Conservation (phyloP, 2,888 invertebrate genomes). For the Diachrysia chrysitis region DNA sequence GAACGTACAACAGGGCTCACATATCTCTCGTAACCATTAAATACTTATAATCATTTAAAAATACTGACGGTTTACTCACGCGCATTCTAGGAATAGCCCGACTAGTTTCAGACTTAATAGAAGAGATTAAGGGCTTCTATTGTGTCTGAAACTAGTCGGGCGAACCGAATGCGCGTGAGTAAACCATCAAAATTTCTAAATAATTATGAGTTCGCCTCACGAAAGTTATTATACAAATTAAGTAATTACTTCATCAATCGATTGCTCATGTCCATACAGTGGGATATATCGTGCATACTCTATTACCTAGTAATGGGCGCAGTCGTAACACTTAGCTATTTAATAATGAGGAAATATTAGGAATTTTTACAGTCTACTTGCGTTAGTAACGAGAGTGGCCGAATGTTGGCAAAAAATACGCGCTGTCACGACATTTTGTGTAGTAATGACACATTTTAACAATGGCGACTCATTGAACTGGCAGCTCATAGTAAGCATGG, state of each 20-base stretch:
- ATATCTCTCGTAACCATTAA: too few relatives aligned
- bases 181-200: too few relatives aligned
- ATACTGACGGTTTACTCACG: too few relatives aligned
- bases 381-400: slow-evolving; percentile 64
- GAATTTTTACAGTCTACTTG: slow-evolving; percentile 79
- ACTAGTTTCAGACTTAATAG: too few relatives aligned
- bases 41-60: too few relatives aligned
- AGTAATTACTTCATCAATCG: slow-evolving; percentile 2
- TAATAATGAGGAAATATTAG: slow-evolving; percentile 62
- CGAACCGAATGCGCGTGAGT: too few relatives aligned
- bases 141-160: too few relatives aligned
- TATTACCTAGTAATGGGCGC: slow-evolving; percentile 51
- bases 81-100: too few relatives aligned
- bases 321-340: slow-evolving; percentile 62
- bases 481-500: neutral
- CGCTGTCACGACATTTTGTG: slow-evolving; percentile 51
- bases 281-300: slow-evolving; percentile 55
- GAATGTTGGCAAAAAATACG: slow-evolving; percentile 48
- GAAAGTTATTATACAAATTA: too few relatives aligned
- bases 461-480: slow-evolving; percentile 30
- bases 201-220: too few relatives aligned
- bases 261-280: slow-evolving; percentile 40
- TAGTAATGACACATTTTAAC: slow-evolving; percentile 53
- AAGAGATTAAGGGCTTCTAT: too few relatives aligned
- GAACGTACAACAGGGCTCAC: too few relatives aligned